phyloP scores from a whole-genome alignment of 1,140 invertebrate genomes.

The Diachasmimorpha longicaudata region DNA sequence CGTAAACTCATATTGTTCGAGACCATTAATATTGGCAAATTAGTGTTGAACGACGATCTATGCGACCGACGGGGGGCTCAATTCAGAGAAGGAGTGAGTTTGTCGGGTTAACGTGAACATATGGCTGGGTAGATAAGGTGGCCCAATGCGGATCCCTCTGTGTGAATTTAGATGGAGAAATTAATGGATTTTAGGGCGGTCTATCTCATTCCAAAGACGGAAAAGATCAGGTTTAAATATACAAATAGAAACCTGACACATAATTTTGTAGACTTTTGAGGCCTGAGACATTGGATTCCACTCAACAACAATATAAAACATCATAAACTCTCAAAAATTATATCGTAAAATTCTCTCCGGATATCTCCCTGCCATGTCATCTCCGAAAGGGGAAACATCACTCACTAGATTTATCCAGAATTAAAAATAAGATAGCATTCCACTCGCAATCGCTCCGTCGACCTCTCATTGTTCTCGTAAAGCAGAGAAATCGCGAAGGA shows the following conservation, averaged over 20 bases:
- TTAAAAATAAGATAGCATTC: background rate
- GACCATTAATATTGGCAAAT: slow-evolving; percentile 24
- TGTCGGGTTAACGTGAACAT: background rate
- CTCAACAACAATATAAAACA: no score
- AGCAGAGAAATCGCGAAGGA: background rate
- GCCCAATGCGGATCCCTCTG: background rate
- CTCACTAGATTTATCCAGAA: background rate
- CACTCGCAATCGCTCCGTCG: background rate
- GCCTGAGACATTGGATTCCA: no score
- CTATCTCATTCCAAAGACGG: background rate
- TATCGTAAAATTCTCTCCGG: no score
- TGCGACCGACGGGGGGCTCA: background rate
- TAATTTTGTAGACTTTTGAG: no score
- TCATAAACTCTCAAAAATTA: no score
- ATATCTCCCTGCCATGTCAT: no score
- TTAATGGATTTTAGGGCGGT: background rate
- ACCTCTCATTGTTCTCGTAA: background rate
- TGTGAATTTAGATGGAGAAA: background rate
- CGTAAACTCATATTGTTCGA: slow-evolving; percentile 3
- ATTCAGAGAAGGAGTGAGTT: background rate
- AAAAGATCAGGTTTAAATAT: no score
- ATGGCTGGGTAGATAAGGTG: background rate
- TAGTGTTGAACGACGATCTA: slow-evolving; percentile 21
- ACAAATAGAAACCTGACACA: no score
- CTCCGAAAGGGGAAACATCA: no score